Evolutionary conservation across 2,888 invertebrate genomes (phyloP).

Genomic region (Ptychoptera albimana): DNA sequence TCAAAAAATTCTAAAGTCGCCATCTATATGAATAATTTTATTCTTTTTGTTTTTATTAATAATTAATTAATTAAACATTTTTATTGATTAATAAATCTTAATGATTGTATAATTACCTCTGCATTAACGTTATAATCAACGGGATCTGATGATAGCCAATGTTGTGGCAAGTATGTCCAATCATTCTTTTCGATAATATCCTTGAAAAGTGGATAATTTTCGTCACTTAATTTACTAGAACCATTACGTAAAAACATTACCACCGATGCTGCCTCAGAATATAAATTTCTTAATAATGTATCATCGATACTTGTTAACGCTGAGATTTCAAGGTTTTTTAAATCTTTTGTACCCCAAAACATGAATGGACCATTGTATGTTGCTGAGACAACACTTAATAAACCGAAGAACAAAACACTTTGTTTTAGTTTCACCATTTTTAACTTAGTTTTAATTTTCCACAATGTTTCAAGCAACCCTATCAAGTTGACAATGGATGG

Average conservation of each 20-base stretch:
- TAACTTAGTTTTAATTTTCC: no score
- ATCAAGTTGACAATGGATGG: no score
- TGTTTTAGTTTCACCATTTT: no score
- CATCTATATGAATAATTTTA: no score
- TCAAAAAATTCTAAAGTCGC: no score
- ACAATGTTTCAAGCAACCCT: no score
- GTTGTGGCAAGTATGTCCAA: constrained; percentile 39
- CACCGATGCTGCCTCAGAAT: constrained; percentile 38
- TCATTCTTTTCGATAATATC: constrained; percentile 36
- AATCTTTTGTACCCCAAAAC: constrained; percentile 39
- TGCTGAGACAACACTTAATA: no score
- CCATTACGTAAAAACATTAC: constrained; percentile 43
- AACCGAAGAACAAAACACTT: no score
- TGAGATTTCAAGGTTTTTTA: constrained; percentile 33
- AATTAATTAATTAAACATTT: no score
- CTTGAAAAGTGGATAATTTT: constrained; percentile 37
- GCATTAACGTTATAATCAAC: constrained; percentile 43
- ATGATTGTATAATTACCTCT: constrained; percentile 30
- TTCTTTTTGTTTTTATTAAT: no score
- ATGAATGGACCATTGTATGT: constrained; percentile 40
- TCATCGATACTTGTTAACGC: constrained; percentile 37
- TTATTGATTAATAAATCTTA: no score
- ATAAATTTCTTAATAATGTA: constrained; percentile 39
- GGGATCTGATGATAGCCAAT: constrained; percentile 39
- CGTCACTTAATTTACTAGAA: constrained; percentile 36